Base-by-base conservation (phyloP, 2,888 invertebrate species). In the Ectropis crepuscularia region DNA sequence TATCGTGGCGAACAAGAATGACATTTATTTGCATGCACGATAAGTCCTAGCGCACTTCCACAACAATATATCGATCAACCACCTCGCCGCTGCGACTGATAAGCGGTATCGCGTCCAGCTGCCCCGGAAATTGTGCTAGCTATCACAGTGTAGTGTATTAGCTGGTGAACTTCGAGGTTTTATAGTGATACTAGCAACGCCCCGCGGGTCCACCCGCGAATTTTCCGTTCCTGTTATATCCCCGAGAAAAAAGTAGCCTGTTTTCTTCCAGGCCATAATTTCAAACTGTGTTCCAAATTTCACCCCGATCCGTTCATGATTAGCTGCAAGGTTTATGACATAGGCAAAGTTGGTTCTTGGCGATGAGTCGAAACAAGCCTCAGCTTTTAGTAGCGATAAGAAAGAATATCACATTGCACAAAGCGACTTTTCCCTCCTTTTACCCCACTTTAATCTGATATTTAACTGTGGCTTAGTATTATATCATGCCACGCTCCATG, bases 21-120 rank as follows among this genome's bases (percentile, higher is more conserved):
- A 50, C 46, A 55, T 51, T 12, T 61, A 61, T 61, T 65, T 62
- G 58, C 65, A 68, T 63, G 67, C 62, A 60, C 68, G 70, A 76
- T 71, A 72, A 67, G 63, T 66, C 71, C 62, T 70, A 62, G 53
- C 74, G 77, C 77, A 81, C 79, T 81, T 80, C 77, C 78, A 81
- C 81, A 81, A 72, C 80, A 78, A 86, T 87, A 80, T 85, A 86
- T 88, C 87, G 89, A 88, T 88, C 87, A 88, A 87, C 86, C 86
- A 87, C 85, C 83, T 83, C 84, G 77, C 74, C 74, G 77, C 74
- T 73, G 74, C 72, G 71, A 66, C 69, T 82, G 90, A 90, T 90
- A 90, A 85, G 75, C 72, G 78, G 70, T 89, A 89, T 90, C 89
- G 64, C 78, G 77, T 74, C 79, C 85, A 84, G 81, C 82, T 84